Evolutionary conservation across 1,140 invertebrate species (phyloP), one percentile per base, ranked within the genome.

Genomic region (Hylaeus anthracinus): DNA sequence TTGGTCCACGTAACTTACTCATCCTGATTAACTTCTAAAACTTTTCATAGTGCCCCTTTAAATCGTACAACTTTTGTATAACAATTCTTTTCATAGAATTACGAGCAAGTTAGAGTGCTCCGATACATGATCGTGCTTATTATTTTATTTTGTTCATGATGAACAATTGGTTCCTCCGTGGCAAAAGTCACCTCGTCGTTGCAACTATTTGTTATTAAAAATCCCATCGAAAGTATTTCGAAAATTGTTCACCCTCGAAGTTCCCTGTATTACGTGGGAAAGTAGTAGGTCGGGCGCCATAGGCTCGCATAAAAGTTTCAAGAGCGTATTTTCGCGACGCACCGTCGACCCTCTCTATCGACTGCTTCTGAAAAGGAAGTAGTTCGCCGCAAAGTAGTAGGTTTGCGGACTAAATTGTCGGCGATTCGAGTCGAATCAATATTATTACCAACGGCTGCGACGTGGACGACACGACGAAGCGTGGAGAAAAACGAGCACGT

Each of bases 371-470:
- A 39, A 53, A 14, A 41, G 45, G 48, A 65, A 65, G 12, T 48
- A 26, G 15, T 2, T 3, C 48, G 61, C 39, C 9, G 0, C 0
- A 65, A 76, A 76, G 43, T 76, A 3, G 64, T 37, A 39, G 64
- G 51, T 48, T 76, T 41, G 64, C 1, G n/a, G 64, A 5, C 53
- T 0, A 76, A 69, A 76, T 56, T 56, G 73, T 37, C 61, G 48
- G 12, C 64, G 74, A 66, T 45, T 43, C 43, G 14, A 61, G 45
- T 14, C 53, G 74, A 74, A 74, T 74, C 60, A 0, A 60, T 77
- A 37, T 76, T 39, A 76, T 76, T 67, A 76, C 64, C 53, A 6
- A 3, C 58, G 60, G n/a, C 37, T 12, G 6, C 71, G 39, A 53
- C 14, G 56, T 10, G n/a, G 6, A 9, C 63, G 45, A 26, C 26